phyloP scores from a whole-genome alignment of 2,113 vertebrate genomes.

The Ceyx melanurus region DNA sequence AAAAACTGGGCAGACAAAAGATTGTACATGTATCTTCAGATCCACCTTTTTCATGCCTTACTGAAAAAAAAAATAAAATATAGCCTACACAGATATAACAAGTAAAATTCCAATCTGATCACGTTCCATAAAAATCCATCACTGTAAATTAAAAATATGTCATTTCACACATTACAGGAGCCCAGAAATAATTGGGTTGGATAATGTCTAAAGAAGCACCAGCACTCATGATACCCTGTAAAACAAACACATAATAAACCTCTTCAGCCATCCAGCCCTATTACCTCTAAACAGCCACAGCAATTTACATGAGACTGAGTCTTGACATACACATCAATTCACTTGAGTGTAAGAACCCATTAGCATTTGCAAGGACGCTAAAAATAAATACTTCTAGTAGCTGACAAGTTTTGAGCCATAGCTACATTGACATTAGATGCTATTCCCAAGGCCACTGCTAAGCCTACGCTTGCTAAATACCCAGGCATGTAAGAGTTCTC shows the following conservation, averaged over 20 bases:
- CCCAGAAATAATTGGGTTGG: neutral
- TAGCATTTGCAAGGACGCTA: neutral
- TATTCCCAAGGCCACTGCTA: neutral
- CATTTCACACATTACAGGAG: neutral
- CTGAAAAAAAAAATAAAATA: neutral
- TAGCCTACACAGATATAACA: neutral
- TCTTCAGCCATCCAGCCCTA: neutral
- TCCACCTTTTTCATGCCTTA: neutral
- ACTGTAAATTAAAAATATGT: slow-evolving; percentile 2
- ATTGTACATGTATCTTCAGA: neutral
- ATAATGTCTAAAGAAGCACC: neutral
- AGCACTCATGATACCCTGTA: neutral
- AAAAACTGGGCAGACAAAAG: neutral
- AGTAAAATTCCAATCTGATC: neutral
- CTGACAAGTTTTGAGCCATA: neutral
- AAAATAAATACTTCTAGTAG: neutral
- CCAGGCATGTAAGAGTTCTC: neutral
- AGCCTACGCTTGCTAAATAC: neutral
- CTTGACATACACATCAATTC: neutral
- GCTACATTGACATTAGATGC: neutral
- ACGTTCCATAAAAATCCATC: slow-evolving; percentile 2
- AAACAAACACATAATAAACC: slow-evolving; percentile 24
- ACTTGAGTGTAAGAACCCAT: neutral
- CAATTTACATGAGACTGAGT: neutral
- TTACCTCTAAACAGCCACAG: neutral